Base-by-base conservation (phyloP, 2,888 invertebrate genomes). In the Mycalesis mineus region DNA sequence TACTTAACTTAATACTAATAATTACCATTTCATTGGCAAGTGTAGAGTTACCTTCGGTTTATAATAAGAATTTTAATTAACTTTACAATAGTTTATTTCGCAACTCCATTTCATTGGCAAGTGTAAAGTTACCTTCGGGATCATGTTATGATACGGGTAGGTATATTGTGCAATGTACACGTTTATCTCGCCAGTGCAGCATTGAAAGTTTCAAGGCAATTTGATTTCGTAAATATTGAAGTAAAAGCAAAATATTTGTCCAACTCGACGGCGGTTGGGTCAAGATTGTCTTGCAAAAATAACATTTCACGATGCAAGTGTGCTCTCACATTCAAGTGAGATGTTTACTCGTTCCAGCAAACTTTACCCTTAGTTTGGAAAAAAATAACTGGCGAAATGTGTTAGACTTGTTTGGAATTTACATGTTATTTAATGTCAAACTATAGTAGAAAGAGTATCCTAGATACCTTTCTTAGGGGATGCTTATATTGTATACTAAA, bases 171-270 rank as follows among this genome's bases (percentile, higher is more conserved):
- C 11, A 49, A 55, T 47, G 7, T 54, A 11, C 7, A 54, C 22
- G 11, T 44, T 22, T 7, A 33, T 55, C 13, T 33, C 17, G 33
- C 17, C 14, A 37, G 15, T 41, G 29, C 37, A 57, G 37, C 50
- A 40, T 57, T 51, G 39, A 57, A 44, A 51, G 40, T 52, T 49
- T 55, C 55, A 55, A 55, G 55, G 55, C 55, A 13, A 49, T 55
- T 28, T 9, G 28, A 57, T 57, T 57, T 52, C 47, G 53, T 44
- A 53, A 58, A 41, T 22, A 36, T 22, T 36, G 9, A 41, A 53
- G 53, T 53, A 58, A 52, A 57, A 47, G 52, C 37, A 40, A 49
- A 49, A 55, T 41, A 49, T 55, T 47, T 33, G 33, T 47, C 31
- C 47, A 6, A 28, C 28, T 39, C 28, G 11, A 11, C 7, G 40